Base-by-base conservation (phyloP, 2,888 invertebrate genomes). In the Torymus auratus region DNA sequence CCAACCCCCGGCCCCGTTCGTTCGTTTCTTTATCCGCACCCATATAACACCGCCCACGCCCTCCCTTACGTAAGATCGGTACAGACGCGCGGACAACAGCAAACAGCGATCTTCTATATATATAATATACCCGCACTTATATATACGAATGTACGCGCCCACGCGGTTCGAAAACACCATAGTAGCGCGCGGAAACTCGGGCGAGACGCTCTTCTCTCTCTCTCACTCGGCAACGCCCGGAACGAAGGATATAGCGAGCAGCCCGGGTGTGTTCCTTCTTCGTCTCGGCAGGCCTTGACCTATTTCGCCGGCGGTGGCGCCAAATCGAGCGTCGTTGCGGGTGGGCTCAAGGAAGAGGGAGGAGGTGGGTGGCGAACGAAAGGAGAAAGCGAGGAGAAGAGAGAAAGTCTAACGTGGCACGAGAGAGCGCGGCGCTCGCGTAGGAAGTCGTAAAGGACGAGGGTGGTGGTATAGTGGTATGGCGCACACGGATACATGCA, bases 271-370 rank as follows among this genome's bases (percentile, higher is more conserved):
- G 50, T 20, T 78, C 62, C 17, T 52, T 2, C 15, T 17, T 5
- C 41, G 12, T n/a, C 62, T 15, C 53, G n/a, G 70, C 85, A 85
- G 86, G 85, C 89, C 89, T 89, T 89, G 89, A 89, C 89, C 89
- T 88, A 89, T 88, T 89, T 89, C 83, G 84, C 83, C 84, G 41
- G 41, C 82, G 85, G 79, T 86, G 88, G 88, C 89, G 89, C 87
- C 89, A 88, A 89, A 87, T 87, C 86, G 88, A 86, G 87, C 86
- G 87, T 83, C 84, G 84, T 74, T 74, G 78, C 83, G 83, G 83
- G 73, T 61, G 78, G 72, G 65, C 69, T 41, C 41, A 41, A 41
- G 56, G 10, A 41, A 11, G 23, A 14, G 13, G 70, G 28, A 69
- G 75, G 76, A 82, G 84, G 83, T 82, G 76, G 82, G 84, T 83